Evolutionary conservation across 2,113 vertebrate genomes (phyloP), one percentile per base, ranked within the genome.

Genomic region (Sialia sialis): DNA sequence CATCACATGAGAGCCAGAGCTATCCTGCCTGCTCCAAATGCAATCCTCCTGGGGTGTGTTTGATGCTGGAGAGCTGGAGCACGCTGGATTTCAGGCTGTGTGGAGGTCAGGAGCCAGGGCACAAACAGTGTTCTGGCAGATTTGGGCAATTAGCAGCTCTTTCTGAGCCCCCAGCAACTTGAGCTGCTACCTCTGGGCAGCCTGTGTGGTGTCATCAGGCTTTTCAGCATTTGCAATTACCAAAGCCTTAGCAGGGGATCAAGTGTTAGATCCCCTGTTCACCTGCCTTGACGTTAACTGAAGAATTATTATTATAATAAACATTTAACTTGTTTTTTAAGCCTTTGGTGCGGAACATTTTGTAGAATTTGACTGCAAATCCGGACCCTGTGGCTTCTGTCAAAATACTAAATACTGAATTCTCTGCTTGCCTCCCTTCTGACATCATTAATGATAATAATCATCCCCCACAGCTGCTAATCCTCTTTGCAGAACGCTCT

Each of bases 401-500:
- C 90, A 88, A 94, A 92, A 88, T 19, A 90, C 79, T 69, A 13
- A 90, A 86, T 56, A 49, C 66, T 29, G 74, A 93, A 48, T 55
- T 80, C 85, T 80, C 48, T 1, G 19, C 89, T 90, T 59, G 75
- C 90, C 56, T 94, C 64, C 90, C 68, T 93, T 74, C 88, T 67
- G 88, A 84, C 51, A 84, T 80, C 21, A 32, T 90, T 95, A 95
- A 80, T 90, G 94, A 88, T 88, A 81, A 88, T 90, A 81, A 95
- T 95, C 84, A 84, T 58, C 34, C 88, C 92, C 76, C 78, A 20
- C 90, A 85, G 92, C 80, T 84, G 39, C 80, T 93, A 92, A 95
- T 94, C 89, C 92, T 94, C 92, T 90, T 90, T 93, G 75, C 92
- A 92, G 63, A 84, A 30, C 0, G 7, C 80, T 96, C 48, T 59